phyloP scores from a whole-genome alignment of 37 sponge, comb jelly and placozoan genomes.

The Spongilla lacustris region DNA sequence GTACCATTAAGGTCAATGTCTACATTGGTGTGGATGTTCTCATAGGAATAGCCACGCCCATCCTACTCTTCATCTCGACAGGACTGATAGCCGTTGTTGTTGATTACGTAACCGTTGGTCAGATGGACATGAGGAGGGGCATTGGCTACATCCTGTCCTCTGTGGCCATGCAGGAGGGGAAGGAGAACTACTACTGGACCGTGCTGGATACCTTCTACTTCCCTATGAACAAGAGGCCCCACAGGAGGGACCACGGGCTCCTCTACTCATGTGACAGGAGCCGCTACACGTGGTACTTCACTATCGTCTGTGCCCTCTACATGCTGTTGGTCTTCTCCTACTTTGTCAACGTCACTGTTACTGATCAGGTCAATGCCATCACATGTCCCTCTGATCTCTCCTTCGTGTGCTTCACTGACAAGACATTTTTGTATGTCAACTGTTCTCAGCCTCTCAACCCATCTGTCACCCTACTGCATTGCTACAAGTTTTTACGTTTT shows the following conservation, averaged over 20 bases:
- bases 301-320: conserved; percentile 23
- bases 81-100: not conserved
- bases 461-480: conserved; percentile 5
- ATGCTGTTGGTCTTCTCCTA: conserved; percentile 38
- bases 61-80: not conserved
- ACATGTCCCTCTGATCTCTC: not conserved
- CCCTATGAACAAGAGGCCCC: not conserved
- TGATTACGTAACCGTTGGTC: not conserved
- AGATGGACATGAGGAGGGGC: not conserved
- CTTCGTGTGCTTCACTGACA: conserved; percentile 35
- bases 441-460: not conserved
- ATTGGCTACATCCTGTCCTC: not conserved
- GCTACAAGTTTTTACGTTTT: conserved; percentile 59
- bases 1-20: not conserved
- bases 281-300: conserved; percentile 38
- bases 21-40: conserved; percentile 1
- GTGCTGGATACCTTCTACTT: conserved; percentile 8
- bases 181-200: conserved; percentile 13
- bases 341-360: conserved; percentile 40
- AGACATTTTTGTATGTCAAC: conserved; percentile 5
- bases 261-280: not conserved
- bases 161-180: not conserved
- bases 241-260: not conserved
- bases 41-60: not conserved
- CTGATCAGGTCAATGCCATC: not conserved